Percentiles rank a stretch among this genome's conserved stretches.
Evolutionary conservation across 2,888 invertebrate genomes (phyloP).

Genomic region (Tetragnatha montana): DNA sequence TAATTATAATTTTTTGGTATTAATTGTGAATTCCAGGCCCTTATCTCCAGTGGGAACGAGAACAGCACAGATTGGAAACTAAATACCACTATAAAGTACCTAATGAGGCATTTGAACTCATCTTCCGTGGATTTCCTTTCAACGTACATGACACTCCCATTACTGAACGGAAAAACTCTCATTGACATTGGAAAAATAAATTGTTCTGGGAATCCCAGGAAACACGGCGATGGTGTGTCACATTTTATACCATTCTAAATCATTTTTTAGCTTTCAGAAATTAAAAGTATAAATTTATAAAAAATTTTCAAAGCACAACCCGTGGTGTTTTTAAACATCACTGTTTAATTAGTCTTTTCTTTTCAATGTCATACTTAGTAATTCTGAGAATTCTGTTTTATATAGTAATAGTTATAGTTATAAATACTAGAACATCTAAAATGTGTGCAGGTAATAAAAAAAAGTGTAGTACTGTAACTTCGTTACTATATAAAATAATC

Average conservation of each 20-base stretch:
- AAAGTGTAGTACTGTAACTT: no score
- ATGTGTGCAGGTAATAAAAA: no score
- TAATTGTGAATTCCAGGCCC: constrained; percentile 13
- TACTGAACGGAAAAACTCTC: constrained; percentile 34
- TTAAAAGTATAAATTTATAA: not conserved
- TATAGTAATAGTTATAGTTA: no score
- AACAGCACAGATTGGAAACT: constrained; percentile 28
- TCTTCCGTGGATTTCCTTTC: constrained; percentile 1
- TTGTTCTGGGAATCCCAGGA: constrained; percentile 27
- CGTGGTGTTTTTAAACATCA: no score
- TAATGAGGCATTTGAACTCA: constrained; percentile 20
- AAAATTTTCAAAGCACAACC: not conserved
- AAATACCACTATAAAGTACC: constrained; percentile 22
- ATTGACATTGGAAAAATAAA: constrained; percentile 11
- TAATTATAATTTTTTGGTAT: no score
- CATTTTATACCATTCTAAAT: not conserved
- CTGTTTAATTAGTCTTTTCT: no score
- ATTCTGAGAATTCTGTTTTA: no score
- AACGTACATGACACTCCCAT: constrained; percentile 8
- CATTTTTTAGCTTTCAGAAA: not conserved
- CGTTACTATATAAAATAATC: no score
- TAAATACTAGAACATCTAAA: no score
- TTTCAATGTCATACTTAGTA: no score
- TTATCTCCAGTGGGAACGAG: constrained; percentile 42
- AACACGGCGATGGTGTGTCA: constrained; percentile 3